A percentile compares a stretch with the other conserved stretches of the same genome.
phyloP scores from a whole-genome alignment of 1,140 invertebrate species.

The Coboldia fuscipes region DNA sequence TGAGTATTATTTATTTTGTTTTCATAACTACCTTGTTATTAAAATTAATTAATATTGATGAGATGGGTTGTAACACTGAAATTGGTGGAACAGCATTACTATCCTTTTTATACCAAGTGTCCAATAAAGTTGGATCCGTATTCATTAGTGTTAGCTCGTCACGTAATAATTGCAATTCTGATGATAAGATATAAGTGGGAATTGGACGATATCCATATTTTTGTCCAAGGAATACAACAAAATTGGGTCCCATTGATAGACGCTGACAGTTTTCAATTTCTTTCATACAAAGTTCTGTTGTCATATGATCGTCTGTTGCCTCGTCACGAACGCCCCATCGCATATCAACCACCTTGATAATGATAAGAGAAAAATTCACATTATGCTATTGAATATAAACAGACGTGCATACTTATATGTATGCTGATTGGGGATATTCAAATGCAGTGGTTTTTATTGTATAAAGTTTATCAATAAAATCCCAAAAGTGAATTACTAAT shows the following conservation, averaged over 20 bases:
- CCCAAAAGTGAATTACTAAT: too few species aligned
- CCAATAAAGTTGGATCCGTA: constrained; percentile 39
- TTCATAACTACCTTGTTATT: constrained; percentile 71
- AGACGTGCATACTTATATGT: too few species aligned
- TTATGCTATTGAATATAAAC: too few species aligned
- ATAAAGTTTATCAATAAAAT: too few species aligned
- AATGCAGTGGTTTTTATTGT: too few species aligned
- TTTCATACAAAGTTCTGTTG: constrained; percentile 91
- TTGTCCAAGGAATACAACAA: constrained; percentile 93
- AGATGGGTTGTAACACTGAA: constrained; percentile 88
- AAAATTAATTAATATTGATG: constrained; percentile 90
- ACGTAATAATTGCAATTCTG: constrained; percentile 74
- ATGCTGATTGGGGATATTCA: too few species aligned
- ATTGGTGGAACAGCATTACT: constrained; percentile 84
- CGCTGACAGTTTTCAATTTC: constrained; percentile 96
- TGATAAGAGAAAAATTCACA: too few species aligned
- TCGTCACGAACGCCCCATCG: constrained; percentile 90
- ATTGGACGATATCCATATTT: constrained; percentile 97
- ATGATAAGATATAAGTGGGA: constrained; percentile 82
- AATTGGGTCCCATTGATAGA: constrained; percentile 94
- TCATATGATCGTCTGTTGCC: constrained; percentile 98
- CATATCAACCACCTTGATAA: constrained; percentile 85
- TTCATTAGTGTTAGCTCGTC: constrained; percentile 39
- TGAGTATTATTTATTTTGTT: not conserved
- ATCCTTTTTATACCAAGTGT: constrained; percentile 93